phyloP scores from a whole-genome alignment of 2,113 vertebrate genomes.

The Sterrhoptilus dennistouni region DNA sequence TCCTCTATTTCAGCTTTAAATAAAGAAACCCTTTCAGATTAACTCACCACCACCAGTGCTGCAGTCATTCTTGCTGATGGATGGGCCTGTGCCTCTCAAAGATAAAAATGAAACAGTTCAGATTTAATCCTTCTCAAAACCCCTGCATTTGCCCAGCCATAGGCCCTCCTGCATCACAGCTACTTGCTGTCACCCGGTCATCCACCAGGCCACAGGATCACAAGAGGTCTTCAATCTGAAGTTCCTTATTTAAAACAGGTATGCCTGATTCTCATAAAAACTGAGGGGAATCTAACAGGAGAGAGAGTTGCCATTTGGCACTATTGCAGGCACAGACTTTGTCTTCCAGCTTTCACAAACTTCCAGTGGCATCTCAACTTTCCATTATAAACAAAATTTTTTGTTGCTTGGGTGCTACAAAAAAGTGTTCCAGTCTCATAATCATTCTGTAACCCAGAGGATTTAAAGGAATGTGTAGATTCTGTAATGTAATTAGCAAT shows the following conservation, averaged over 20 bases:
- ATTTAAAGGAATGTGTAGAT: background rate
- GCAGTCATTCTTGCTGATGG: background rate
- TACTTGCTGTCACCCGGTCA: background rate
- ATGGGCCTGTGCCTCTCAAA: background rate
- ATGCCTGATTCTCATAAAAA: background rate
- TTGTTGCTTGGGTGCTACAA: background rate
- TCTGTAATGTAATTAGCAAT: background rate
- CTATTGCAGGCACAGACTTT: background rate
- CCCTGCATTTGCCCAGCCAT: background rate
- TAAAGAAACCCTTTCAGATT: background rate
- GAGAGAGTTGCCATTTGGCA: background rate
- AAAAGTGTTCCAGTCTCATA: background rate
- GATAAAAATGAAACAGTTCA: background rate
- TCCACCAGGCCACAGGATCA: background rate
- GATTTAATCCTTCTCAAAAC: background rate
- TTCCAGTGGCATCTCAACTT: constrained; percentile 1
- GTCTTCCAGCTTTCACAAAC: background rate
- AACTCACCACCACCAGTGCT: background rate
- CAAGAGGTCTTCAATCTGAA: background rate
- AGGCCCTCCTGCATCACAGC: background rate
- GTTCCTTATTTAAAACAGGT: background rate
- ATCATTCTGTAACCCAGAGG: background rate
- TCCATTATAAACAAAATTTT: background rate
- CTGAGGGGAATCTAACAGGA: background rate
- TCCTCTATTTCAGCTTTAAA: background rate